Conservation (phyloP, 2,797 vertebrate genomes). For the Eulemur mongoz region DNA sequence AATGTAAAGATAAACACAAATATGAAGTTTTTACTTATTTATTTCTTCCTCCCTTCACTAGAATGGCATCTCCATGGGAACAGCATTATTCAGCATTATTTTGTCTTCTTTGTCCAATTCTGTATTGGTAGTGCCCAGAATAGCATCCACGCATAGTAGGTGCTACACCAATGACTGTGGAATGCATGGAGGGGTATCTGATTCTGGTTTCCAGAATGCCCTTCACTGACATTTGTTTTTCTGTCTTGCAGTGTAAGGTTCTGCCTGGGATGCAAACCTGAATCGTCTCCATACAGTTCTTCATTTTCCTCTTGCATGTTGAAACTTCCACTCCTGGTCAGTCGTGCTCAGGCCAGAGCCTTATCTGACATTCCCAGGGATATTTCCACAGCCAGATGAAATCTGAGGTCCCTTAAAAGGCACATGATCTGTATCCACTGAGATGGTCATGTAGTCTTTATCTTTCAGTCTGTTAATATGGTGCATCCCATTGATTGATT, state of each 20-base stretch:
- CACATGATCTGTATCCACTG: neutral
- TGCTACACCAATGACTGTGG: neutral
- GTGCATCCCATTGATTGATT: neutral
- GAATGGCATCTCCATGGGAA: neutral
- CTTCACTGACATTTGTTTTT: neutral
- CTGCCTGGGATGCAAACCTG: neutral
- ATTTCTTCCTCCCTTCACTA: neutral
- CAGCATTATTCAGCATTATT: rapidly evolving
- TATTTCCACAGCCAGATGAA: neutral
- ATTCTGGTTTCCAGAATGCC: neutral
- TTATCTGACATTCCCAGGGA: neutral
- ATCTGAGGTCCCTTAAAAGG: neutral
- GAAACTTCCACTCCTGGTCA: neutral
- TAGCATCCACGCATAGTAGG: neutral
- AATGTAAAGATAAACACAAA: neutral
- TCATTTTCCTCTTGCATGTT: neutral
- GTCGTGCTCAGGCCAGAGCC: neutral
- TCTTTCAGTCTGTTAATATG: neutral
- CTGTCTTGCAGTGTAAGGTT: neutral
- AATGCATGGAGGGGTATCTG: neutral
- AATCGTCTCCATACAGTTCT: neutral
- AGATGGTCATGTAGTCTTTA: neutral
- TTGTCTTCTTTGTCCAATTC: neutral
- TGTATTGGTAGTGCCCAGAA: neutral
- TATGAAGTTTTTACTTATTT: neutral